Percentiles rank a stretch among this genome's conserved stretches.
phyloP scores from a whole-genome alignment of 2,113 vertebrate genomes.

The Otolemur garnettii region DNA sequence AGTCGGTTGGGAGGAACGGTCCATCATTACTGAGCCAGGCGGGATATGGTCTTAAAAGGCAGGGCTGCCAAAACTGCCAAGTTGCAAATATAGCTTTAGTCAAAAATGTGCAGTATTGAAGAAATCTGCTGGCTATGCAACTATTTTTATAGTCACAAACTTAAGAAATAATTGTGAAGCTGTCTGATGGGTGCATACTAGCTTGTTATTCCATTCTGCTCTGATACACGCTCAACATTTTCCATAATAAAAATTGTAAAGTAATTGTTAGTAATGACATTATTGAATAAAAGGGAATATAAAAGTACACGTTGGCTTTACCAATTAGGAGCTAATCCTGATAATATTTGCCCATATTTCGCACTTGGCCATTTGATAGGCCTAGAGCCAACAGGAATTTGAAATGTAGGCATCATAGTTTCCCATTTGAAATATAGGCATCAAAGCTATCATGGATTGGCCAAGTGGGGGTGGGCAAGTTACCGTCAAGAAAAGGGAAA shows the following conservation, averaged over 20 bases:
- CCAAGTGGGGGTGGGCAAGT: not conserved
- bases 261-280: conserved; percentile 9
- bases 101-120: conserved; percentile 30
- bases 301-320: not conserved
- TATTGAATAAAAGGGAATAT: not conserved
- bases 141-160: conserved; percentile 39
- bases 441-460: not conserved
- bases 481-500: not conserved
- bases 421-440: not conserved
- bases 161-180: conserved; percentile 55
- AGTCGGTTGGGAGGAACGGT: not conserved
- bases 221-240: conserved; percentile 35
- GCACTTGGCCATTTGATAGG: not conserved
- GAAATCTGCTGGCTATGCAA: conserved; percentile 48
- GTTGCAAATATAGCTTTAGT: conserved; percentile 37
- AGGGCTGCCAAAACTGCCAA: conserved; percentile 13
- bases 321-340: conserved; percentile 27
- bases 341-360: conserved; percentile 24
- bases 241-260: conserved; percentile 50
- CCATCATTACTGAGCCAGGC: not conserved
- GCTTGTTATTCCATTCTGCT: not conserved
- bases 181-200: not conserved
- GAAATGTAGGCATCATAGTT: not conserved
- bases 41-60: conserved; percentile 48
- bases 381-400: not conserved